Conservation (phyloP, 2,797 vertebrate species). For the Neopelma chrysocephalum region DNA sequence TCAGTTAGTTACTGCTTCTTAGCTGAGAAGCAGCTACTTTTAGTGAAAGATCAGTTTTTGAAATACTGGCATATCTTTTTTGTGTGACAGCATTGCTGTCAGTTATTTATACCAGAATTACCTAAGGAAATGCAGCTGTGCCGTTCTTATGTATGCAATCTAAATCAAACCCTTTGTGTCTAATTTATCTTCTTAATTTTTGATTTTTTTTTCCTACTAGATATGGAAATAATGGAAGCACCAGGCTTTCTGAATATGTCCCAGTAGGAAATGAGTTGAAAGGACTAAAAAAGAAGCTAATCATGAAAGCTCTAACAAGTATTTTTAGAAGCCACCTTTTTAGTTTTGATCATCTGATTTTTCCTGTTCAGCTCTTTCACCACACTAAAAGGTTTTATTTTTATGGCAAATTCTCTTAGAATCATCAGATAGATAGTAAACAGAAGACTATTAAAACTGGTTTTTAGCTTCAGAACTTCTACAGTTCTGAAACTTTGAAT, state of each 20-base stretch:
- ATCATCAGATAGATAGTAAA: not conserved
- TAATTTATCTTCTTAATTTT: slow-evolving; percentile 18
- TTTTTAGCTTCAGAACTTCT: not conserved
- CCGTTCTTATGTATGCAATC: not conserved
- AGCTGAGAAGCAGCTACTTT: not conserved
- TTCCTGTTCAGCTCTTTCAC: slow-evolving; percentile 1
- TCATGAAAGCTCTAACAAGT: not conserved
- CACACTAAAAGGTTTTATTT: not conserved
- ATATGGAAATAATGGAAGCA: slow-evolving; percentile 21
- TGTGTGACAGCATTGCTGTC: not conserved
- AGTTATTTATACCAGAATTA: slow-evolving; percentile 40
- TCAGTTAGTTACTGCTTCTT: not conserved
- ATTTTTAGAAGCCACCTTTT: slow-evolving; percentile 33
- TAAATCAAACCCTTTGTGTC: slow-evolving; percentile 51
- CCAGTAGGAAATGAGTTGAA: not conserved
- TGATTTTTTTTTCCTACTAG: not conserved
- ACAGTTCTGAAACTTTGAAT: not conserved
- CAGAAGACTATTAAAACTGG: not conserved
- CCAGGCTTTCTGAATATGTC: slow-evolving; percentile 10
- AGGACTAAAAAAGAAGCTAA: not conserved
- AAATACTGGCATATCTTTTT: not conserved
- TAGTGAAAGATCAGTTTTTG: not conserved
- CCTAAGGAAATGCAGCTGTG: slow-evolving; percentile 43
- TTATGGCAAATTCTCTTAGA: not conserved
- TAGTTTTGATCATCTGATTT: slow-evolving; percentile 16